A percentile compares a stretch with the other conserved stretches of the same genome.
Evolutionary conservation across 2,113 vertebrate species (phyloP).

Genomic region (Phyllopteryx taeniolatus): DNA sequence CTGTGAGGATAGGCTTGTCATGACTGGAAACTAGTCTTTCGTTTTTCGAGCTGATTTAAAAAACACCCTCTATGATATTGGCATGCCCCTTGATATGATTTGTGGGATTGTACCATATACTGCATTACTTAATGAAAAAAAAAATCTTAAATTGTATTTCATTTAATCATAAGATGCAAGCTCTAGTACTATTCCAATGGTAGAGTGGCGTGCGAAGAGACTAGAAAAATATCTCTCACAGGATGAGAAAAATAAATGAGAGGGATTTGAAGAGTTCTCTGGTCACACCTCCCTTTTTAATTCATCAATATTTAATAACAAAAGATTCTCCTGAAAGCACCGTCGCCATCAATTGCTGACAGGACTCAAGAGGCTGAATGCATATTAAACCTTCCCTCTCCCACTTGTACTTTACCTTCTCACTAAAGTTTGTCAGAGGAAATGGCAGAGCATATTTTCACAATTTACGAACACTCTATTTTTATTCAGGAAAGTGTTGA

Average conservation of each 20-base stretch:
- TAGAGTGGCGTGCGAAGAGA: constrained; percentile 9
- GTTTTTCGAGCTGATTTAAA: constrained; percentile 21
- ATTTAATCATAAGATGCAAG: constrained; percentile 18
- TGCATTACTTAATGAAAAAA: constrained; percentile 8
- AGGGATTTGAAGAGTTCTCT: constrained; percentile 40
- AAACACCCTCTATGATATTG: constrained; percentile 16
- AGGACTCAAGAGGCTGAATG: constrained; percentile 11
- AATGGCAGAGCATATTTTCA: constrained; percentile 5
- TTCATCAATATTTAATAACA: constrained; percentile 54
- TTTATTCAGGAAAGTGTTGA: neutral
- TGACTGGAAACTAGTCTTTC: constrained; percentile 3
- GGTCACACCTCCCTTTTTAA: constrained; percentile 25
- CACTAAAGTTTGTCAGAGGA: neutral
- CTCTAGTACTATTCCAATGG: neutral
- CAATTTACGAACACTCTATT: neutral
- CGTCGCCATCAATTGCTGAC: constrained; percentile 18
- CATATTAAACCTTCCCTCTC: neutral
- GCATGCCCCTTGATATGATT: constrained; percentile 23
- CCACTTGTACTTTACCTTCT: neutral
- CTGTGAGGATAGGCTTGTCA: neutral
- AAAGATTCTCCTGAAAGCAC: constrained; percentile 26
- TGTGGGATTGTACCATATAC: neutral
- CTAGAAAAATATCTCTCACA: constrained; percentile 10
- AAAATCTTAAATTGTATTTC: constrained; percentile 9
- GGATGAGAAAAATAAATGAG: constrained; percentile 19